Base-by-base conservation (phyloP, 2,888 invertebrate species). In the Acleris cristana region DNA sequence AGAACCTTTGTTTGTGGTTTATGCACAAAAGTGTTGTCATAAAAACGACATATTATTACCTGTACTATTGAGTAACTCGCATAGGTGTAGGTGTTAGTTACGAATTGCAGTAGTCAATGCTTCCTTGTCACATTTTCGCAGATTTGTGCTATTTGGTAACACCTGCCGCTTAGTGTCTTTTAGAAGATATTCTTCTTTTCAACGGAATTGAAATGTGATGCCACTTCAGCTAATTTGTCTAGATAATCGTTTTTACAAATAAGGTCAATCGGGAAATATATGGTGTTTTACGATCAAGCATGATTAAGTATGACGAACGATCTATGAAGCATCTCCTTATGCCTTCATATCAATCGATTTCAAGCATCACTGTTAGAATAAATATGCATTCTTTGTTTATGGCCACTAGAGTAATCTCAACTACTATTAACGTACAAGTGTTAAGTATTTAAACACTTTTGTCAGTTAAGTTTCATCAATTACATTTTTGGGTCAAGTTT, bases 401-500 rank as follows among this genome's bases (percentile, higher is more conserved):
- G 12, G 60, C 30, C 51, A 45, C 30, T 52, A 48, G 53, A 54
- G 40, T 52, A 40, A 67, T 63, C 54, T 58, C 18, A 16, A 23
- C 19, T 48, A 49, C 58, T 19, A 60, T 49, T 66, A 61, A 63
- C 66, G 53, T 61, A 56, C 59, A 26, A 61, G 57, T 65, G 63
- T 55, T 62, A 30, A 56, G 23, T 69, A 71, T 69, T 72, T 63
- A 70, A 71, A 10, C 68, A 70, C 74, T 70, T 73, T 73, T 73
- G 69, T 71, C 71, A 73, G 69, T 73, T 73, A 71, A 75, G 86
- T 86, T 88, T 84, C 86, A 87, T 87, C 85, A 82, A 86, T 85
- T 83, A 82, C 71, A 84, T 79, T 90, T 88, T 89, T 90, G 87
- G 91, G 90, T 92, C 90, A 91, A 90, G 90, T 88, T 89, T 90